Evolutionary conservation across 2,797 vertebrate species (phyloP), one percentile per base, ranked within the genome.

Genomic region (Apogon talboti): DNA sequence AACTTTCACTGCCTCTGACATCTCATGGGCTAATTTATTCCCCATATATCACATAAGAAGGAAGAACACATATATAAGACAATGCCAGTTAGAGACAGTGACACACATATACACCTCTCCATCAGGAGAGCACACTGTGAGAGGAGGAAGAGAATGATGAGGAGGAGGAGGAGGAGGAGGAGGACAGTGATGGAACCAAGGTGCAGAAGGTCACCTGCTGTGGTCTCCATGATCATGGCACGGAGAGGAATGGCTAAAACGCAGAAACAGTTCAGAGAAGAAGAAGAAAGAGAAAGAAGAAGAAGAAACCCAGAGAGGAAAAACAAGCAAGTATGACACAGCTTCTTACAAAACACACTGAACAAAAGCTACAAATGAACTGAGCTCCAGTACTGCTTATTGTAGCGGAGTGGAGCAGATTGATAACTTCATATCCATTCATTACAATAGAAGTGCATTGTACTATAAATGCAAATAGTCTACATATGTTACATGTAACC

Each of bases 141-240:
- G 42, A 24, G 60, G 72, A 65, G 62, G 44, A 74, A 58, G 68
- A 71, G 52, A 6, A 7, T 2, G 70, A 76, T 72, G 78, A 66
- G 9, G 55, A 81, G 49, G 82, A 72, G 63, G 59, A 64, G 21
- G 33, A 71, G 11, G 18, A 18, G 21, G 58, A 49, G 38, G 55
- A 51, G 21, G 58, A 35, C 6, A 14, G 55, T 68, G 84, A 87
- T 83, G 77, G 75, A 93, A 89, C 89, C 94, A 94, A 92, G 85
- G 92, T 92, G 92, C 93, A 94, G 90, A 92, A 72, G 87, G 95
- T 99, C 97, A 99, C 98, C 98, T 99, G 97, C 96, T 96, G 95
- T 95, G 96, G 95, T 99, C 90, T 87, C 87, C 97, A 95, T 96
- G 95, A 89, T 98, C 96, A 92, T 92, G 95, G 95, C 95, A 98